A percentile compares a stretch with the other conserved stretches of the same genome.
Conservation (phyloP, 2,113 vertebrate genomes). For the Isurus oxyrinchus region DNA sequence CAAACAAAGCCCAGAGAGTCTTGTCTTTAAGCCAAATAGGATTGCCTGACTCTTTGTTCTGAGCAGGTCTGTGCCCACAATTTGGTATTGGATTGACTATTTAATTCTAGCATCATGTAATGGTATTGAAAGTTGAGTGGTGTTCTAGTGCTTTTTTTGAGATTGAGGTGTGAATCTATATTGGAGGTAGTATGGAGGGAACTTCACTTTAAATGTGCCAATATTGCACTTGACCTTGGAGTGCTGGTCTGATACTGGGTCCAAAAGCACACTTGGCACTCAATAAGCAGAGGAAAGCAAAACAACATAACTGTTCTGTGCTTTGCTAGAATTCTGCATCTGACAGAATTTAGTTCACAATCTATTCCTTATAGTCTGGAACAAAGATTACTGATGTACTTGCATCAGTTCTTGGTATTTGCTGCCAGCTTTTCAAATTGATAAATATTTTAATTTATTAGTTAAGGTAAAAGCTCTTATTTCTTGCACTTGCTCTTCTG, state of each 20-base stretch:
- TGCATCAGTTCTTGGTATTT: neutral
- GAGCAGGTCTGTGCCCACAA: neutral
- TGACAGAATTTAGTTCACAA: neutral
- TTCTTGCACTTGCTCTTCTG: neutral
- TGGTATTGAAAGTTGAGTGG: neutral
- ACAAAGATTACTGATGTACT: neutral
- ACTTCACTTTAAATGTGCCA: neutral
- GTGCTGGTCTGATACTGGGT: constrained; percentile 6
- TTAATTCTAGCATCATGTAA: neutral
- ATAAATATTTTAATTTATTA: neutral
- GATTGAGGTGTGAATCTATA: neutral
- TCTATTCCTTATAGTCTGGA: neutral
- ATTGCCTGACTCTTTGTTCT: neutral
- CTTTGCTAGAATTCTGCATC: neutral
- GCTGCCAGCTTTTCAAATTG: neutral
- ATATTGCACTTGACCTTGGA: constrained; percentile 4
- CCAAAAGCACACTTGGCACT: neutral
- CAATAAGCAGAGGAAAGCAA: neutral
- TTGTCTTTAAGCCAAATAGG: neutral
- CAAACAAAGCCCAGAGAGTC: neutral
- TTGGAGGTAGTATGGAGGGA: neutral
- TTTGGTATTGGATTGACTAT: neutral
- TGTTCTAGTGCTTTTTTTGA: neutral
- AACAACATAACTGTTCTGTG: neutral
- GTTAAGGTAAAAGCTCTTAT: neutral